phyloP scores from a whole-genome alignment of 2,888 invertebrate genomes.

The Stenchaetothrips biformis region DNA sequence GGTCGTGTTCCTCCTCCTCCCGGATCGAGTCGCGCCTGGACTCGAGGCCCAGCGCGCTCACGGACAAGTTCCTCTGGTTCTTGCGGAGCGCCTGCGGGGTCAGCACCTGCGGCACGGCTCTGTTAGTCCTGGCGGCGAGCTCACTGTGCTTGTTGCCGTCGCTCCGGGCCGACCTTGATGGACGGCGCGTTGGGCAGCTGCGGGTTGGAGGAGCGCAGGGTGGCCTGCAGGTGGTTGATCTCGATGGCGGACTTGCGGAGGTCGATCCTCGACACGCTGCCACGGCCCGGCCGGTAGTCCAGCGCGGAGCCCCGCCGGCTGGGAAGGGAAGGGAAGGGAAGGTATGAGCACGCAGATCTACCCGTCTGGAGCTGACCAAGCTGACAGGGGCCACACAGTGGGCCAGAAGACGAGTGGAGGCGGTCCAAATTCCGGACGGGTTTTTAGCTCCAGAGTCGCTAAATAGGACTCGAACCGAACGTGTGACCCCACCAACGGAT shows the following conservation, averaged over 20 bases:
- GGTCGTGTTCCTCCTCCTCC: neutral
- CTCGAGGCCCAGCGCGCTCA: neutral
- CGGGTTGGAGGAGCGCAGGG: conserved; percentile 12
- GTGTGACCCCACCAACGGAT: no score
- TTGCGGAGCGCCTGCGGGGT: neutral
- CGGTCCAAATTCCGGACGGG: no score
- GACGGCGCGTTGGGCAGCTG: neutral
- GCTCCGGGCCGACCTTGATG: neutral
- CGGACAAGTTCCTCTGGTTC: neutral
- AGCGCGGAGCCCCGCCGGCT: conserved; percentile 45
- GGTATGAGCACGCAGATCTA: no score
- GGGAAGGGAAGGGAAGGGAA: neutral
- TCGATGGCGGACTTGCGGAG: conserved; percentile 65
- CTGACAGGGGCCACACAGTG: no score
- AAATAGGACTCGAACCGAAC: no score
- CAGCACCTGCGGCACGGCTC: neutral
- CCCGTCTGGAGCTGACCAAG: neutral
- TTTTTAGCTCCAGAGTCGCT: no score
- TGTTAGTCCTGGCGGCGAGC: no score
- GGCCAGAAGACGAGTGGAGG: no score
- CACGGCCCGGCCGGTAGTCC: conserved; percentile 43
- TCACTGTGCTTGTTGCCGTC: no score
- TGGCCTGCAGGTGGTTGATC: conserved; percentile 50
- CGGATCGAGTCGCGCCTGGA: conserved; percentile 1
- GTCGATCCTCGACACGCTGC: conserved; percentile 58